Percentiles rank a stretch among this genome's conserved stretches.
Evolutionary conservation across 2,113 vertebrate genomes (phyloP).

Genomic region (Halcyon malimbica): DNA sequence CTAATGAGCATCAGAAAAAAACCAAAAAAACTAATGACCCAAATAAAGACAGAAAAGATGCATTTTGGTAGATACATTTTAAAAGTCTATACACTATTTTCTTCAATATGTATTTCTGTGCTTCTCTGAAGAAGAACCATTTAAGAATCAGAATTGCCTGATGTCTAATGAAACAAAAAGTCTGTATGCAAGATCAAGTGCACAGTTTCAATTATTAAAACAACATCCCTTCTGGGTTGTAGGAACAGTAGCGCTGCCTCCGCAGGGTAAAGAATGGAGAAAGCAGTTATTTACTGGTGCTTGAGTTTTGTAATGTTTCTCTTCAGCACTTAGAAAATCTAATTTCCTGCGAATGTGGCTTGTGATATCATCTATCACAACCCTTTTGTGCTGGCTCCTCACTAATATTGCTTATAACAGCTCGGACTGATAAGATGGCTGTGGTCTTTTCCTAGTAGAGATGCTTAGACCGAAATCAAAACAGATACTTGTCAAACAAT

Average conservation of each 20-base stretch:
- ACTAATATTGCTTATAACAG: constrained; percentile 10
- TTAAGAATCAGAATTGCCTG: not conserved
- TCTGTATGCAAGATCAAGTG: not conserved
- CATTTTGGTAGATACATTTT: not conserved
- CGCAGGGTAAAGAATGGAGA: not conserved
- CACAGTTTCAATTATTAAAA: constrained; percentile 14
- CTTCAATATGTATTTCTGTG: not conserved
- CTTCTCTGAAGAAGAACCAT: not conserved
- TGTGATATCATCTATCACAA: constrained; percentile 17
- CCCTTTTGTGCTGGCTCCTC: constrained; percentile 3
- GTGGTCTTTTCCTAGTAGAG: not conserved
- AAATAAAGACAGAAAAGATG: not conserved
- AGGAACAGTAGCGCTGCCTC: not conserved
- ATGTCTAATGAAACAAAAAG: not conserved
- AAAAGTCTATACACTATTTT: not conserved
- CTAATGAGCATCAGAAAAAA: not conserved
- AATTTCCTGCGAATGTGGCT: constrained; percentile 34
- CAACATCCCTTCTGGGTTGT: constrained; percentile 1
- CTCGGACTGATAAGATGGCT: not conserved
- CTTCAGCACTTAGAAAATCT: constrained; percentile 25
- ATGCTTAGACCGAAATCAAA: not conserved
- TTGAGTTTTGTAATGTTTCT: constrained; percentile 5
- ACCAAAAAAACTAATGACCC: not conserved
- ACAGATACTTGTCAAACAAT: not conserved
- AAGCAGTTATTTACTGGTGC: not conserved